A percentile compares a stretch with the other conserved stretches of the same genome.
Conservation (phyloP, 2,888 invertebrate species). For the Agrypnus murinus region DNA sequence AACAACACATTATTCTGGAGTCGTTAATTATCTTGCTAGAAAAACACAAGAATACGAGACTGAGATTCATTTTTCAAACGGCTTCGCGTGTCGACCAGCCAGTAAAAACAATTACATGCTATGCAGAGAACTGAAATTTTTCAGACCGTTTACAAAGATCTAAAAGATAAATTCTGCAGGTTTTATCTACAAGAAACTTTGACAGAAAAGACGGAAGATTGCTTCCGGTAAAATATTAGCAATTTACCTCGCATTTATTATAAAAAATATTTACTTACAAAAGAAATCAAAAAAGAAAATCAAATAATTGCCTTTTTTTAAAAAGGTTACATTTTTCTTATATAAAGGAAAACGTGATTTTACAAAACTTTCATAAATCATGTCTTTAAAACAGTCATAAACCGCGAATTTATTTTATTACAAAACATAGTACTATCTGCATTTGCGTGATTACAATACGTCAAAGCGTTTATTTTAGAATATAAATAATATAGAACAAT, state of each 20-base stretch:
- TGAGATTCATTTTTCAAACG: constrained; percentile 36
- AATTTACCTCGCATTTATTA: neutral
- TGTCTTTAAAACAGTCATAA: no score
- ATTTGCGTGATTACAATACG: no score
- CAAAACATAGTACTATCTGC: no score
- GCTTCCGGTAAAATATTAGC: constrained; percentile 2
- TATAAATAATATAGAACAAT: no score
- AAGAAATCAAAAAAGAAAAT: no score
- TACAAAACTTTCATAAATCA: no score
- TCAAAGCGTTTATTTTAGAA: no score
- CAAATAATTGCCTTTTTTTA: no score
- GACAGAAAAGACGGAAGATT: neutral
- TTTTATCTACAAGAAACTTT: constrained; percentile 31
- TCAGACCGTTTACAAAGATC: constrained; percentile 25
- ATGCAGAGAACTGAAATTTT: constrained; percentile 33
- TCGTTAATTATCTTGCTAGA: constrained; percentile 32
- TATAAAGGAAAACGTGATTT: neutral
- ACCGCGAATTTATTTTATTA: no score
- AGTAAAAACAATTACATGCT: constrained; percentile 44
- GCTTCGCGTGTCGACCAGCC: constrained; percentile 28
- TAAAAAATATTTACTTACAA: neutral
- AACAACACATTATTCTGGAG: constrained; percentile 23
- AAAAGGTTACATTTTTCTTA: neutral
- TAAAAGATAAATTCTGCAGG: constrained; percentile 38
- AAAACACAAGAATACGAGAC: constrained; percentile 15